Conservation (phyloP, 1,140 invertebrate genomes). For the Metaphire vulgaris region DNA sequence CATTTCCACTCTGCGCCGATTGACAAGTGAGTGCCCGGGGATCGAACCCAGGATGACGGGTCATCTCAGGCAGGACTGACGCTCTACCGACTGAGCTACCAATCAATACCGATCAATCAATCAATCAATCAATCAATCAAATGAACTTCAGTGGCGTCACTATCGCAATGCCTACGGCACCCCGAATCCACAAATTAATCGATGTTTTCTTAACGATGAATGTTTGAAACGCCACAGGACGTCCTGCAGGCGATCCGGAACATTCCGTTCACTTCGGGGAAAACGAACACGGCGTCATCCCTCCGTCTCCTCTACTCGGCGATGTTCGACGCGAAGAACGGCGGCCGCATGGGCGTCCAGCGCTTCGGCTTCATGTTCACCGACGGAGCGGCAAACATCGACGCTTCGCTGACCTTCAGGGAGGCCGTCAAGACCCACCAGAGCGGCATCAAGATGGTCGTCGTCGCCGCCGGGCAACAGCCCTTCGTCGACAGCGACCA, state of each 20-base stretch:
- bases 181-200: no score
- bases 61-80: no score
- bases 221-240: constrained; percentile 8
- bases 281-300: constrained; percentile 43
- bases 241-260: background rate
- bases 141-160: no score
- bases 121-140: no score
- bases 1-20: no score
- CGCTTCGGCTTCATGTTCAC: constrained; percentile 43
- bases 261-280: background rate
- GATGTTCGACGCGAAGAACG: constrained; percentile 38
- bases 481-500: background rate
- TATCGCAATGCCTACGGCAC: no score
- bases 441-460: background rate
- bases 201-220: no score
- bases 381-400: constrained; percentile 45
- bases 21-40: no score
- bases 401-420: constrained; percentile 20
- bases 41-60: no score
- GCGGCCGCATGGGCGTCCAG: constrained; percentile 37
- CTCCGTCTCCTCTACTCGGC: constrained; percentile 36
- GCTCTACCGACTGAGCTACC: no score
- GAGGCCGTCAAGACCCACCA: background rate
- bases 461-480: background rate
- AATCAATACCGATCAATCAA: no score